Evolutionary conservation across 2,888 invertebrate species (phyloP), one percentile per base, ranked within the genome.

Genomic region (Saturnia pavonia): DNA sequence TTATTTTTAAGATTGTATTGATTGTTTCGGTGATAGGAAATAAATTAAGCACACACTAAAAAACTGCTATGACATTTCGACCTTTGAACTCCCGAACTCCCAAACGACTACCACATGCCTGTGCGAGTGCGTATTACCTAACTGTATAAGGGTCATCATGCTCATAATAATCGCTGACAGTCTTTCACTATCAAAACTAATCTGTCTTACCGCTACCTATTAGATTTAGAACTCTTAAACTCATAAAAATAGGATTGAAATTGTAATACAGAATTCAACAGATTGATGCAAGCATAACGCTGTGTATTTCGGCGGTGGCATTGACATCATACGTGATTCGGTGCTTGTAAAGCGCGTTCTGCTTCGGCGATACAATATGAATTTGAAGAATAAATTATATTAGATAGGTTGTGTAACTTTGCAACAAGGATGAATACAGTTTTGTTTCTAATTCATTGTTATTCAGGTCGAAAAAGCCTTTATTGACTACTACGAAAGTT

Each of bases 311-410:
- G 70, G 74, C 67, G 71, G 77, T 85, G 85, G 85, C 85, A 86
- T 85, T 86, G 86, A 85, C 86, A 85, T 79, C 80, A 82, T 84
- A 86, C 86, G 86, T 70, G 70, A 67, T 66, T 67, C 54, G 66
- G 66, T 70, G 54, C 70, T 67, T 69, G 51, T n/a, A 65, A 48
- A 60, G 27, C 27, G 34, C n/a, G 40, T 40, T 63, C 40, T 25
- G 40, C 25, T 65, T 48, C 22, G 42, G 54, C 34, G 66, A 70
- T 60, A 60, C 57, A 2, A 19, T 7, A 25, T 60, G 69, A 43
- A 51, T 69, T 69, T 63, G 65, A 66, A 65, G 40, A 34, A 69
- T 66, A 51, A 63, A 27, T 22, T 43, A 22, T 69, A 69, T 27
- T 43, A 54, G 3, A 54, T 25, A 27, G 57, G 25, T 60, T 60